Conservation (phyloP, 2,797 vertebrate species). For the Danionella dracula region DNA sequence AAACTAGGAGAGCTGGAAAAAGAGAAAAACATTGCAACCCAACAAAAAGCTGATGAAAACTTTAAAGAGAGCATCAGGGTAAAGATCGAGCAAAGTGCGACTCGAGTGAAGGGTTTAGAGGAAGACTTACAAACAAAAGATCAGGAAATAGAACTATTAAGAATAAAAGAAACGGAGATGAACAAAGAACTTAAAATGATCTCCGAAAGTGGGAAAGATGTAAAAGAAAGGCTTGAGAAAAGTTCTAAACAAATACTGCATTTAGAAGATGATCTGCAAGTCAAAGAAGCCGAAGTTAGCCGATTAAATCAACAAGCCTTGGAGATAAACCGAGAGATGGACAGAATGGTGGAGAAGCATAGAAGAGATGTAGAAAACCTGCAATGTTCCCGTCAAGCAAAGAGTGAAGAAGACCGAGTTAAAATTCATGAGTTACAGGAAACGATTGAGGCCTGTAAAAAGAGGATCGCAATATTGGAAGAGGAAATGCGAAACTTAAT, state of each 20-base stretch:
- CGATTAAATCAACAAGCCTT: background rate
- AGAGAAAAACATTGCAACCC: slow-evolving; percentile 24
- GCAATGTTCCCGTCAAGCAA: slow-evolving; percentile 3
- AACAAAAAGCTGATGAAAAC: slow-evolving; percentile 14
- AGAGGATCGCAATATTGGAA: slow-evolving; percentile 48
- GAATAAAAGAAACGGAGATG: slow-evolving; percentile 17
- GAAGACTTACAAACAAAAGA: slow-evolving; percentile 33
- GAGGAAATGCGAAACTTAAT: slow-evolving; percentile 58
- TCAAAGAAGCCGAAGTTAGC: slow-evolving; percentile 27
- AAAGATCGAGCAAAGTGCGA: slow-evolving; percentile 16
- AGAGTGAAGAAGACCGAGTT: slow-evolving; percentile 3
- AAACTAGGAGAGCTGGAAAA: slow-evolving; percentile 22
- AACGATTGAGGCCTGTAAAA: slow-evolving; percentile 33
- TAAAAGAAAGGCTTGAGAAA: slow-evolving; percentile 18
- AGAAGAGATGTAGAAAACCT: slow-evolving; percentile 22
- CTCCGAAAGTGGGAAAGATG: slow-evolving; percentile 5
- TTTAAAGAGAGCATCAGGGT: slow-evolving; percentile 4
- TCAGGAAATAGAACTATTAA: slow-evolving; percentile 22
- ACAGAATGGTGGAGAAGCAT: background rate
- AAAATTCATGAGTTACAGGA: slow-evolving; percentile 25
- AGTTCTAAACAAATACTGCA: slow-evolving; percentile 4
- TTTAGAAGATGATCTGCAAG: slow-evolving; percentile 29
- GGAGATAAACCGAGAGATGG: slow-evolving; percentile 35
- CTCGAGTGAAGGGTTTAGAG: slow-evolving; percentile 15
- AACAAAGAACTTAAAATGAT: slow-evolving; percentile 25